Conservation (phyloP, 2,113 vertebrate species). For the Albula glossodonta region DNA sequence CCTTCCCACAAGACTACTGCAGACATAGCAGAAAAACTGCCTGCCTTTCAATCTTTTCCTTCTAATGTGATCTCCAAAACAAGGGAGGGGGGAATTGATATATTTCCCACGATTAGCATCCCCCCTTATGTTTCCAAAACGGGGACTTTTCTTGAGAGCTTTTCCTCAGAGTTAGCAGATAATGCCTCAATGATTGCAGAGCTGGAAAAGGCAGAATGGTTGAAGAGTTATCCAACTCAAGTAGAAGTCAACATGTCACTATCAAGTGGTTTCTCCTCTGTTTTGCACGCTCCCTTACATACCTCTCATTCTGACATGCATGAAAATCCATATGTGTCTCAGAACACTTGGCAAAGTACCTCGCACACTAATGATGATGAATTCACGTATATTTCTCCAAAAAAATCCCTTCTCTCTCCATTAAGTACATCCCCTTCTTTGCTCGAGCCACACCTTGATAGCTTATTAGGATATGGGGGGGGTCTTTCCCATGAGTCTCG, state of each 20-base stretch:
- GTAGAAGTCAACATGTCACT: neutral
- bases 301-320: conserved; percentile 2
- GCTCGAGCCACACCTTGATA: neutral
- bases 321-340: neutral
- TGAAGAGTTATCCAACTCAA: neutral
- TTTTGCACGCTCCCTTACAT: neutral
- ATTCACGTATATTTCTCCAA: conserved; percentile 10
- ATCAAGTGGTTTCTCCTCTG: neutral
- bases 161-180: neutral
- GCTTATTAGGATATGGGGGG: neutral
- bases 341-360: neutral
- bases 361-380: conserved; percentile 4
- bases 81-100: conserved; percentile 16
- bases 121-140: conserved; percentile 18
- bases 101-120: conserved; percentile 18
- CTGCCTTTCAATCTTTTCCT: conserved; percentile 30
- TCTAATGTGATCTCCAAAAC: conserved; percentile 26
- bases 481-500: conserved; percentile 19
- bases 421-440: neutral
- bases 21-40: conserved; percentile 19
- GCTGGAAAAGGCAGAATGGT: neutral
- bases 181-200: neutral
- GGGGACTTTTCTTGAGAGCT: neutral
- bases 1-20: conserved; percentile 1
- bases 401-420: conserved; percentile 4